phyloP scores from a whole-genome alignment of 2,113 vertebrate genomes.

The Pyxicephalus adspersus region DNA sequence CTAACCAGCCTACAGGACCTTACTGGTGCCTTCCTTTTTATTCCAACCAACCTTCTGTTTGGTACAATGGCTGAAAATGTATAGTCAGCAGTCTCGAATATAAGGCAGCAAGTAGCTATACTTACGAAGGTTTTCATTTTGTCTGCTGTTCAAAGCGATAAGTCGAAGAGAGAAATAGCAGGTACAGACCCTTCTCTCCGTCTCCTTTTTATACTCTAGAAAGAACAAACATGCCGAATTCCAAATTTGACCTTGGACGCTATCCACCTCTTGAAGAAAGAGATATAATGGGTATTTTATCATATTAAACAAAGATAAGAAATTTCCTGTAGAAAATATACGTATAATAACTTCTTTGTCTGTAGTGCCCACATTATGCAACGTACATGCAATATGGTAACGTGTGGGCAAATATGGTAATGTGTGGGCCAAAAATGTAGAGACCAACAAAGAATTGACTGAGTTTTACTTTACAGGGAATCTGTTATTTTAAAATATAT shows the following conservation, averaged over 20 bases:
- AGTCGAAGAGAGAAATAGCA: constrained; percentile 8
- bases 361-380: background rate
- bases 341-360: constrained; percentile 14
- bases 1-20: no score
- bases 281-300: constrained; percentile 33
- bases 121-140: constrained; percentile 47
- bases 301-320: constrained; percentile 42
- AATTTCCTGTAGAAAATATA: constrained; percentile 3
- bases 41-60: no score
- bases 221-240: constrained; percentile 10
- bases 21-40: no score
- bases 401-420: background rate
- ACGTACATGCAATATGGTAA: background rate
- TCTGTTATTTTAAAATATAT: no score
- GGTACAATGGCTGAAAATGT: no score
- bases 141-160: background rate
- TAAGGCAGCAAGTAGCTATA: background rate
- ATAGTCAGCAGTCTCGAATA: no score
- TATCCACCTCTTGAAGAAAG: constrained; percentile 30
- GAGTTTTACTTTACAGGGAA: no score
- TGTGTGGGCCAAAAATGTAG: no score
- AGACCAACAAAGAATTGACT: no score
- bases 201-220: constrained; percentile 31
- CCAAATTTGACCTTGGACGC: constrained; percentile 28
- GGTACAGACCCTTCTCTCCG: constrained; percentile 18